Percentiles rank a stretch among this genome's conserved stretches.
These are phyloP conservation scores for Rhyacophila brunnea DNA, from an alignment of 1,140 invertebrate genomes.

Conservation along the genomic window DNA sequence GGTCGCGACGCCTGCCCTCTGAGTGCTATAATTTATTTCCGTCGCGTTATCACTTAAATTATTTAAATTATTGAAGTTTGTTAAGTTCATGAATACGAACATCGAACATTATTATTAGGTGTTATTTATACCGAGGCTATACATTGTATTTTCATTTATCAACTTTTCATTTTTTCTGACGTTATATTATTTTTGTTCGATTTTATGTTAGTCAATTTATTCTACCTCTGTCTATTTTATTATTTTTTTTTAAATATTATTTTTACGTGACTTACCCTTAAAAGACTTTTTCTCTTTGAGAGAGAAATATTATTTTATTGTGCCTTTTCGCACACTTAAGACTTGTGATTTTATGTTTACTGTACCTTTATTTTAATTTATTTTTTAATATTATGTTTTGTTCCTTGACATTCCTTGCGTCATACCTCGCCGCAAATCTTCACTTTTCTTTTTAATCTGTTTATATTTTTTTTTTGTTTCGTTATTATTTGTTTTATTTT, in stretches of 20 bases:
- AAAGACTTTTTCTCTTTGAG: constrained; percentile 30
- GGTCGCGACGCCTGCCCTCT: neutral
- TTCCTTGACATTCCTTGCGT: constrained; percentile 20
- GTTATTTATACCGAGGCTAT: constrained; percentile 14
- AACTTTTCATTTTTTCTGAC: constrained; percentile 12
- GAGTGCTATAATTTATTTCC: constrained; percentile 16
- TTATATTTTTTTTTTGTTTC: constrained; percentile 20
- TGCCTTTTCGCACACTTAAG: constrained; percentile 27
- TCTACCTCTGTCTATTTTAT: constrained; percentile 30
- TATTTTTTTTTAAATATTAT: too few species aligned
- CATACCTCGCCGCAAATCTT: constrained; percentile 29
- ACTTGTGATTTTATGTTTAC: constrained; percentile 34
- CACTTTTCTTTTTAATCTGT: constrained; percentile 16
- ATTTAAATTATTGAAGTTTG: constrained; percentile 23
- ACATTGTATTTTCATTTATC: constrained; percentile 15
- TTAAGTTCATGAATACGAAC: constrained; percentile 11
- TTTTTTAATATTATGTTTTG: constrained; percentile 27
- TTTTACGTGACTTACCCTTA: constrained; percentile 19
- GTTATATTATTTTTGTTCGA: constrained; percentile 20
- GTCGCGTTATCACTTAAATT: constrained; percentile 18
- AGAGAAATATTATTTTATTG: constrained; percentile 17
- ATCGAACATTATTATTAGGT: constrained; percentile 24
- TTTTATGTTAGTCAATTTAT: constrained; percentile 28
- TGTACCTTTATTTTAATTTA: constrained; percentile 29
- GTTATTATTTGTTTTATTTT: constrained; percentile 9